These are phyloP conservation scores for Procavia capensis DNA, from an alignment of 2,113 vertebrate genomes.

Conservation along the genomic window DNA sequence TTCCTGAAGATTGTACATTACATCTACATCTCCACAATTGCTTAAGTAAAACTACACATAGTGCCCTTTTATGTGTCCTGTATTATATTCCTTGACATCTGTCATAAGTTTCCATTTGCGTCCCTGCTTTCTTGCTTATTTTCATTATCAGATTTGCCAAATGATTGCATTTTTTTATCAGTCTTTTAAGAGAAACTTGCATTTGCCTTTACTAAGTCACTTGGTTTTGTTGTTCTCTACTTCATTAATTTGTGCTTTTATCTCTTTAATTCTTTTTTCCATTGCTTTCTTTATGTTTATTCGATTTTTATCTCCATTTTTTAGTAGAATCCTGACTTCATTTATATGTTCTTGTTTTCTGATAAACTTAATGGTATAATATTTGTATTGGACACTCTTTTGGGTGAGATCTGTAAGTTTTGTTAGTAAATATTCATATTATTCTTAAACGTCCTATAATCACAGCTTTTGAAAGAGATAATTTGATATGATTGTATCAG, in stretches of 20 bases:
- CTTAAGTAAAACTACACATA: background rate
- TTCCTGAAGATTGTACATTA: background rate
- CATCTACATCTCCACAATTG: background rate
- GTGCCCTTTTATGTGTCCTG: background rate
- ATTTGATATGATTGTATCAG: background rate
- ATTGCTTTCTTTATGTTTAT: conserved; percentile 7
- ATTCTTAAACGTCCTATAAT: background rate
- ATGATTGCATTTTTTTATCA: background rate
- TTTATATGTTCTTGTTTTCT: background rate
- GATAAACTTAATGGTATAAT: background rate
- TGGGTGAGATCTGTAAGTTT: background rate
- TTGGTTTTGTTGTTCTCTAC: conserved; percentile 3
- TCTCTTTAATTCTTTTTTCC: background rate
- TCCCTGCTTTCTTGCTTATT: background rate
- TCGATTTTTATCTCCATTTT: background rate
- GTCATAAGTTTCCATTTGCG: background rate
- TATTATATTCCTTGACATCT: background rate
- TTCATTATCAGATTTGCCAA: background rate
- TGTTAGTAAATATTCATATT: background rate
- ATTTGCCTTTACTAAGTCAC: background rate
- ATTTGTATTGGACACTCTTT: background rate
- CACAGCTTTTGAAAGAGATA: background rate
- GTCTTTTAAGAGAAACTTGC: background rate
- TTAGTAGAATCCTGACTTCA: background rate
- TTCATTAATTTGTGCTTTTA: conserved; percentile 16